Evolutionary conservation across 2,797 vertebrate species (phyloP).

Genomic region (Nannoperca australis): DNA sequence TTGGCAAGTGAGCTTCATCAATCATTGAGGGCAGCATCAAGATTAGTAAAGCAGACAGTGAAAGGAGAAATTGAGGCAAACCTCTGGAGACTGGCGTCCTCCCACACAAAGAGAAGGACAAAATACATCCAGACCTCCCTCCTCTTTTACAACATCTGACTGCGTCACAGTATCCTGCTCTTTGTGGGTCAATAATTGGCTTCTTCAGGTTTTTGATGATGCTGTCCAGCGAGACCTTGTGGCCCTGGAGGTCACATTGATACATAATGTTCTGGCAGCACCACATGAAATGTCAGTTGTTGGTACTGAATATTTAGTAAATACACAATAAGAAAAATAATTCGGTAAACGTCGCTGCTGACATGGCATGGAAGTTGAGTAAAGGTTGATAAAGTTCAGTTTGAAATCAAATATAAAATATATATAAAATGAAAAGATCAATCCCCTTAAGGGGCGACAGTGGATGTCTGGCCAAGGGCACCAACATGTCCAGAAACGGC

Average conservation of each 20-base stretch:
- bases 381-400: no score
- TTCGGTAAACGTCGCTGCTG: neutral
- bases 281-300: neutral
- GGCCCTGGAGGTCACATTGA: neutral
- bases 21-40: constrained; percentile 10
- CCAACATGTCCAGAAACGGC: no score
- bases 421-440: no score
- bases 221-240: neutral
- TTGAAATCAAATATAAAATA: no score
- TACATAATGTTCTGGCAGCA: neutral
- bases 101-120: neutral
- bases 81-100: neutral
- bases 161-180: neutral
- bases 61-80: constrained; percentile 20
- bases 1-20: constrained; percentile 33
- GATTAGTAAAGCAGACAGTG: constrained; percentile 37
- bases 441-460: no score
- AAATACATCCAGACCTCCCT: constrained; percentile 3
- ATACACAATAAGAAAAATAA: neutral
- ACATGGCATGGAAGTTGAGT: no score
- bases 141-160: neutral
- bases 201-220: neutral
- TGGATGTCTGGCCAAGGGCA: no score
- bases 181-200: constrained; percentile 4
- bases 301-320: neutral